Base-by-base conservation (phyloP, 2,113 vertebrate genomes). In the Protomyctophum bolini region DNA sequence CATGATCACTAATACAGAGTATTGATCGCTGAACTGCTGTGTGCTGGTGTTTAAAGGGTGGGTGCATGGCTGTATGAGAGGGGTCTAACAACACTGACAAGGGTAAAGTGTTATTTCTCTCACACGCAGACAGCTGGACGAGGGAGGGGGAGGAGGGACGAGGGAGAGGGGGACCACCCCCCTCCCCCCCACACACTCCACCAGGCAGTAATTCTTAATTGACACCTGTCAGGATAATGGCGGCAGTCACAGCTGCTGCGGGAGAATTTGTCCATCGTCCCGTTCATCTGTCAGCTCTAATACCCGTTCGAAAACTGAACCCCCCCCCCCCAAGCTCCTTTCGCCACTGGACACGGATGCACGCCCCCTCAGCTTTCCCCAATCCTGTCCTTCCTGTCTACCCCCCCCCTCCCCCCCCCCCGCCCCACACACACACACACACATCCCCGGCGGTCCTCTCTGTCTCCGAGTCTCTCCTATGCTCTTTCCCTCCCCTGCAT, bases 81-180 rank as follows among this genome's bases (percentile, higher is more conserved):
- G 92, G 93, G 95, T 94, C 95, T 95, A 96, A 95, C 94, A 95
- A 94, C 93, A 95, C 94, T 95, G 95, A 96, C 95, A 96, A 95
- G 95, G 95, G 95, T 95, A 96, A 95, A 96, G 95, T 95, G 95
- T 95, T 95, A 94, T 96, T 96, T 96, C 94, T 95, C 94, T 95
- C 92, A 94, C 93, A 94, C 91, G 90, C 92, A 94, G 94, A 95
- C 95, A 96, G 94, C 95, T 96, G 95, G 94, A 92, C 93, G 92
- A 93, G 93, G 93, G 94, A 92, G 94, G 95, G 73, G 65, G 76
- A 72, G 67, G 83, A 82, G 86, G 83, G 83, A 85, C 75, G 73
- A 52, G 78, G 41, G 77, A 76, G 63, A 41, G 41, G 59, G 45
- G 59, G 2, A 14, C 8, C 11, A 57, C 55, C 55, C 58, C 58